These are phyloP conservation scores for Leuciscus idus DNA, from an alignment of 2,113 vertebrate genomes.

Conservation along the genomic window DNA sequence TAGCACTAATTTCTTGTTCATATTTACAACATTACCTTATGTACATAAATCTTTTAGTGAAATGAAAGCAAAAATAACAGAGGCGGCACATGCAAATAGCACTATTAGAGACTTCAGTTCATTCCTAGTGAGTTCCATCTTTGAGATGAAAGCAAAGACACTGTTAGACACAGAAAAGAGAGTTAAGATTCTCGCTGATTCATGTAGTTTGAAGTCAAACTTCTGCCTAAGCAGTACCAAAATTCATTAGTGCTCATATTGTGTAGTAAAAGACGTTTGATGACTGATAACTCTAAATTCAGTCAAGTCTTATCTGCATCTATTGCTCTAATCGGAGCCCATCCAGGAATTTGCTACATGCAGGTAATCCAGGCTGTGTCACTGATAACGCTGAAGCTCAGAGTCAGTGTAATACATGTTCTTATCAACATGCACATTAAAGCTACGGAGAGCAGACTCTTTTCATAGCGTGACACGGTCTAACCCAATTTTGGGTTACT, in stretches of 20 bases:
- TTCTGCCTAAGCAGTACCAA: background rate
- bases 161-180: background rate
- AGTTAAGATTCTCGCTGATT: background rate
- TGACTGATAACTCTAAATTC: slow-evolving; percentile 47
- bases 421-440: slow-evolving; percentile 36
- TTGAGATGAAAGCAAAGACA: background rate
- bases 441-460: background rate
- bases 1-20: background rate
- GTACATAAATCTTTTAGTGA: background rate
- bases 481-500: background rate
- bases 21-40: background rate
- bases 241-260: slow-evolving; percentile 37
- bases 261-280: slow-evolving; percentile 45
- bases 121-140: background rate
- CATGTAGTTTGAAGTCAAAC: slow-evolving; percentile 1
- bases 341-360: slow-evolving; percentile 31
- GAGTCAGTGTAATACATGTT: slow-evolving; percentile 19
- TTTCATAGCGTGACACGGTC: background rate
- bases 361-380: slow-evolving; percentile 41
- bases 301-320: slow-evolving; percentile 39
- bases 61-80: background rate
- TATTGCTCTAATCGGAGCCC: slow-evolving; percentile 37
- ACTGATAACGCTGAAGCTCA: slow-evolving; percentile 38
- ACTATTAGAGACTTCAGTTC: background rate
- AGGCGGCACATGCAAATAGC: background rate